These are phyloP conservation scores for Anas bernieri DNA, from an alignment of 2,797 vertebrate genomes.

Conservation along the genomic window DNA sequence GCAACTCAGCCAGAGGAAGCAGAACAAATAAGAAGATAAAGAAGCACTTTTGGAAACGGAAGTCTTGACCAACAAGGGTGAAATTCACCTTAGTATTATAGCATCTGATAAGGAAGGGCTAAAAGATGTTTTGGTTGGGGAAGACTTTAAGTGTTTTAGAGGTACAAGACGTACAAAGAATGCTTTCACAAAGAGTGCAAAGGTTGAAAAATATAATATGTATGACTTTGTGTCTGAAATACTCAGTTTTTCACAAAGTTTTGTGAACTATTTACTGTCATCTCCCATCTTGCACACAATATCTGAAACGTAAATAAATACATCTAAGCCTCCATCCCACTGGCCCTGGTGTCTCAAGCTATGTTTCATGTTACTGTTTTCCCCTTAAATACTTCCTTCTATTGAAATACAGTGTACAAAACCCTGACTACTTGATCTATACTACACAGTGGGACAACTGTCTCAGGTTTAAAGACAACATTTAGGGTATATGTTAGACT, in stretches of 20 bases:
- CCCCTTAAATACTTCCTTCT: neutral
- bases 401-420: neutral
- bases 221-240: neutral
- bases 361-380: neutral
- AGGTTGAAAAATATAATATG: neutral
- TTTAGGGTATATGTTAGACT: neutral
- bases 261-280: neutral
- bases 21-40: slow-evolving; percentile 55
- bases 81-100: neutral
- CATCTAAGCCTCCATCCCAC: neutral
- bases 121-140: neutral
- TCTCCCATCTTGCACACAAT: neutral
- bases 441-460: neutral
- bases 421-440: neutral
- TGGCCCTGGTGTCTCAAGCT: neutral
- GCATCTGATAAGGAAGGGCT: neutral
- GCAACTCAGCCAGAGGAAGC: slow-evolving; percentile 15
- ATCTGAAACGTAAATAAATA: neutral
- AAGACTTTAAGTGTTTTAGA: neutral
- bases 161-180: neutral
- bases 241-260: neutral
- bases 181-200: neutral
- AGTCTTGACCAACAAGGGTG: slow-evolving; percentile 27
- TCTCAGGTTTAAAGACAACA: neutral
- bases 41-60: neutral